Evolutionary conservation across 2,888 invertebrate genomes (phyloP).

Genomic region (Byasa hedistus): DNA sequence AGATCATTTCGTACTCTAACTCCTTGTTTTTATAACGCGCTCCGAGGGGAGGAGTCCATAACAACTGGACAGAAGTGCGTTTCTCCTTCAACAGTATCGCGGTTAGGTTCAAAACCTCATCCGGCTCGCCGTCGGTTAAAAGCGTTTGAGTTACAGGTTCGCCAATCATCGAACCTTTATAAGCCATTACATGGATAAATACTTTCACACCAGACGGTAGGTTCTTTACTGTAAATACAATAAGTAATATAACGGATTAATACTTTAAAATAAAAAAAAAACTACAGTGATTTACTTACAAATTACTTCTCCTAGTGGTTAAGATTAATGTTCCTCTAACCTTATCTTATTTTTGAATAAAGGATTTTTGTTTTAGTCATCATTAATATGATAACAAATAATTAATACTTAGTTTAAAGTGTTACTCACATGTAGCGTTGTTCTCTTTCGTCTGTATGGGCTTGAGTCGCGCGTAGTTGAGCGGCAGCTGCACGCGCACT

Average conservation of each 20-base stretch:
- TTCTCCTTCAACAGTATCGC: conserved; percentile 75
- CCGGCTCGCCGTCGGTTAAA: conserved; percentile 69
- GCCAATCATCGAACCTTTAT: conserved; percentile 79
- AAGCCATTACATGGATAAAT: conserved; percentile 82
- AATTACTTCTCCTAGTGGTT: too few relatives aligned
- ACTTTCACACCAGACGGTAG: conserved; percentile 75
- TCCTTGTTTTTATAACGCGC: conserved; percentile 66
- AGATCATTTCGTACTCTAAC: conserved; percentile 85
- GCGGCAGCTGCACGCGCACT: conserved; percentile 72
- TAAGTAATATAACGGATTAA: too few relatives aligned
- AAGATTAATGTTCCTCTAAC: too few relatives aligned
- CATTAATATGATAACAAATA: too few relatives aligned
- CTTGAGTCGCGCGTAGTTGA: conserved; percentile 77
- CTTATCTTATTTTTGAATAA: too few relatives aligned
- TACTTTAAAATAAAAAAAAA: neutral
- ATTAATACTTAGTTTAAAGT: too few relatives aligned
- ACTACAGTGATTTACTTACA: neutral
- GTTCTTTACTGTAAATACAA: conserved; percentile 64
- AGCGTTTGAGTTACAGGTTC: conserved; percentile 69
- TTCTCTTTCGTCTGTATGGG: conserved; percentile 63
- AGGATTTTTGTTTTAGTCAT: too few relatives aligned
- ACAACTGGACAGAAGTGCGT: conserved; percentile 82
- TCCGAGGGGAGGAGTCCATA: conserved; percentile 83
- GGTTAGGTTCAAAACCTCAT: conserved; percentile 75
- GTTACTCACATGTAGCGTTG: conserved; percentile 67